Evolutionary conservation across 2,113 vertebrate species (phyloP).

Genomic region (Elephas maximus): DNA sequence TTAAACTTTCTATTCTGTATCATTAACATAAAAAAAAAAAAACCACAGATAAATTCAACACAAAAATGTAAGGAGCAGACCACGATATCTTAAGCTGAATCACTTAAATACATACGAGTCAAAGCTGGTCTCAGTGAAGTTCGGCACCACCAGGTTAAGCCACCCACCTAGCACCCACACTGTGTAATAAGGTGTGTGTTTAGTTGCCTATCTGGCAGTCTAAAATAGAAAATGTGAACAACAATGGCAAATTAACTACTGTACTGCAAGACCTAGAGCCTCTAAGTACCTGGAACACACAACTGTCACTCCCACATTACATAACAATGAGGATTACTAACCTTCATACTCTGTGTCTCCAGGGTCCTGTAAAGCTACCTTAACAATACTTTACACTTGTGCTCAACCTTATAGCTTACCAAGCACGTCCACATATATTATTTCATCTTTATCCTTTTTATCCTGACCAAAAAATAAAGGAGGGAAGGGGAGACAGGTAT

Average conservation of each 20-base stretch:
- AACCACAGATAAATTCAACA: not conserved
- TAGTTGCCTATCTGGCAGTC: conserved; percentile 60
- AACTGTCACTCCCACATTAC: not conserved
- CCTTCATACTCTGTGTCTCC: not conserved
- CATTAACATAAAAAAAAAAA: not conserved
- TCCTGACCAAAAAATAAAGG: not conserved
- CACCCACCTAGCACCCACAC: conserved; percentile 68
- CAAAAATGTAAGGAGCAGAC: not conserved
- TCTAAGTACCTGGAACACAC: not conserved
- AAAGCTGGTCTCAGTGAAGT: not conserved
- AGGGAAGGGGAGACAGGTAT: not conserved
- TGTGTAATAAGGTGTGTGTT: conserved; percentile 29
- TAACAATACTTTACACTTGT: rapidly evolving
- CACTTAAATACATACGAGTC: not conserved
- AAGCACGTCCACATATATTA: not conserved
- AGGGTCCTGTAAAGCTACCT: not conserved
- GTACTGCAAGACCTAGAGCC: not conserved
- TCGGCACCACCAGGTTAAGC: conserved; percentile 57
- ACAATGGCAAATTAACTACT: conserved; percentile 5
- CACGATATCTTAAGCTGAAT: conserved; percentile 1
- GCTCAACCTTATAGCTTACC: not conserved
- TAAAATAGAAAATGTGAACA: conserved; percentile 51
- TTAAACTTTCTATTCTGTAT: too few species aligned
- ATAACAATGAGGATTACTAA: not conserved
- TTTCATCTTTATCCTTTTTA: not conserved